These are phyloP conservation scores for Malacoctenus gilli DNA, from an alignment of 2,797 vertebrate species.

Conservation along the genomic window DNA sequence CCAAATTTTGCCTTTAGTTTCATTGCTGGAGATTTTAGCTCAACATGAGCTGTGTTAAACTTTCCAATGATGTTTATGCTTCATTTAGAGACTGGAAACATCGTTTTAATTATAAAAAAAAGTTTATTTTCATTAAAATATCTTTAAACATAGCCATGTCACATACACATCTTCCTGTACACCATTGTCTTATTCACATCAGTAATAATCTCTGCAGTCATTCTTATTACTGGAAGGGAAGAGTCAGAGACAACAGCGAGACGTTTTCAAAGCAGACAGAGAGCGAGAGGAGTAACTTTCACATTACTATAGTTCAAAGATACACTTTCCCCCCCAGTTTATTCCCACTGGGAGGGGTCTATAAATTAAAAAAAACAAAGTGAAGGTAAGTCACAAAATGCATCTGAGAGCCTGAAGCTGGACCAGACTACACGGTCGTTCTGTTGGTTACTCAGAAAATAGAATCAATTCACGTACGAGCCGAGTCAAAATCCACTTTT, in stretches of 20 bases:
- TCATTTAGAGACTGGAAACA: slow-evolving; percentile 6
- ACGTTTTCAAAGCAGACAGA: slow-evolving; percentile 46
- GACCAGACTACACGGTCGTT: slow-evolving; percentile 13
- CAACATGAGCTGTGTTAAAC: no score
- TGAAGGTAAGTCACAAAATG: slow-evolving; percentile 47
- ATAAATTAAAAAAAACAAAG: slow-evolving; percentile 67
- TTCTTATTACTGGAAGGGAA: slow-evolving; percentile 50
- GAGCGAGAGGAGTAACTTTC: slow-evolving; percentile 64
- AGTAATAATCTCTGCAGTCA: slow-evolving; percentile 63
- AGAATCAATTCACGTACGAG: slow-evolving; percentile 52
- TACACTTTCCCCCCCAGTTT: slow-evolving; percentile 58
- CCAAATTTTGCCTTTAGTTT: no score
- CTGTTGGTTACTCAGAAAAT: slow-evolving; percentile 30
- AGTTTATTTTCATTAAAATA: slow-evolving; percentile 80
- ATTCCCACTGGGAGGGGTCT: slow-evolving; percentile 48
- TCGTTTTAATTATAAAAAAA: slow-evolving; percentile 63
- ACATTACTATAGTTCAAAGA: slow-evolving; percentile 74
- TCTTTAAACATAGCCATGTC: slow-evolving; percentile 68
- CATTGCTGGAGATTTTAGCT: no score
- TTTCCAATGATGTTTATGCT: no score
- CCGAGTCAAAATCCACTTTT: no score
- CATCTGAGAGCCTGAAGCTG: slow-evolving; percentile 22
- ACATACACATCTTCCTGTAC: slow-evolving; percentile 76
- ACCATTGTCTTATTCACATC: slow-evolving; percentile 78
- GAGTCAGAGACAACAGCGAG: slow-evolving; percentile 37